Evolutionary conservation across 2,888 invertebrate species (phyloP).

Genomic region (Himalopsyche anomala): DNA sequence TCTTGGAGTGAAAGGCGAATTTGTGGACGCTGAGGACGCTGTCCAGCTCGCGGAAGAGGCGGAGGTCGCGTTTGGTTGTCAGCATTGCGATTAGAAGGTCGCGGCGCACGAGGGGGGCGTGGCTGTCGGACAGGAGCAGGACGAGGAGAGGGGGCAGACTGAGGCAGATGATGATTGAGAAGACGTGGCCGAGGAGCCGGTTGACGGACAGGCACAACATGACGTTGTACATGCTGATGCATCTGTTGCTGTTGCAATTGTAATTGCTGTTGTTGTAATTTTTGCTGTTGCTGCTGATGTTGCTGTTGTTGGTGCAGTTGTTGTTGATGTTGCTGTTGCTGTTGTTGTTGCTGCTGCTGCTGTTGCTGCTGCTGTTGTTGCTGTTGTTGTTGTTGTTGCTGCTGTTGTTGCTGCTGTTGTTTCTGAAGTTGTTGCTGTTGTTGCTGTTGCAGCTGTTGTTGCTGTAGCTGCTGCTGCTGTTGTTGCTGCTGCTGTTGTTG

Average conservation of each 20-base stretch:
- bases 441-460: conserved; percentile 64
- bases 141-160: conserved; percentile 48
- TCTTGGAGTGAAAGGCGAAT: neutral
- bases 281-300: conserved; percentile 69
- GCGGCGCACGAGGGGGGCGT: conserved; percentile 47
- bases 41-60: neutral
- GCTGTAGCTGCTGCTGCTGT: conserved; percentile 71
- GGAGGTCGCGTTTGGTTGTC: conserved; percentile 43
- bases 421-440: conserved; percentile 61
- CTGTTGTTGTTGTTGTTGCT: conserved; percentile 67
- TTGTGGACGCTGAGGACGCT: neutral
- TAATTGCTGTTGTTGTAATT: conserved; percentile 69
- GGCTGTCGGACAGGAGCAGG: conserved; percentile 33
- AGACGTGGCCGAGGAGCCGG: conserved; percentile 60
- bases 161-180: conserved; percentile 57
- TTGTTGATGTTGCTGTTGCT: conserved; percentile 68
- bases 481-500: conserved; percentile 65
- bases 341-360: conserved; percentile 66
- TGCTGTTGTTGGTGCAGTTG: conserved; percentile 70
- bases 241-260: conserved; percentile 66
- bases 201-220: conserved; percentile 68
- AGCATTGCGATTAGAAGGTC: conserved; percentile 45
- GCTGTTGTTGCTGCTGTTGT: conserved; percentile 58
- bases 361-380: conserved; percentile 70
- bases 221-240: conserved; percentile 68